phyloP scores from a whole-genome alignment of 2,888 invertebrate genomes.

The Mactromeris polynyma region DNA sequence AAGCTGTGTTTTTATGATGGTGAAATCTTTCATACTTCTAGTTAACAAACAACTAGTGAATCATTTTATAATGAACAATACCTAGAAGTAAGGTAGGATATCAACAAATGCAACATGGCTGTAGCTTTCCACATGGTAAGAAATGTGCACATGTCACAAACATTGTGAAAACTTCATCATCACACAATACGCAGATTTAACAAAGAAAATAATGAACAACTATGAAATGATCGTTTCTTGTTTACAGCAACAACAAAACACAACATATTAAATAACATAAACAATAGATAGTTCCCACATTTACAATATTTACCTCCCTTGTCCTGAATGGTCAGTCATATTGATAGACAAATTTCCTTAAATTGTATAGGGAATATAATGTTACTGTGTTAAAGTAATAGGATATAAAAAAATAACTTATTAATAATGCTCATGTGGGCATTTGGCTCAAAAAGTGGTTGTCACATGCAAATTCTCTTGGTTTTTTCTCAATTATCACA shows the following conservation, averaged over 20 bases:
- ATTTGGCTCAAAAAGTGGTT: no score
- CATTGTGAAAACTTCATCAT: not conserved
- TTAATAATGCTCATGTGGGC: no score
- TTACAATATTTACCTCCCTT: no score
- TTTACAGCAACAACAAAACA: constrained; percentile 16
- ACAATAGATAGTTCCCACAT: not conserved
- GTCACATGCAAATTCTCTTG: no score
- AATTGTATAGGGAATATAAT: no score
- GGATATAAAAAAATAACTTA: no score
- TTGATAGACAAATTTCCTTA: no score
- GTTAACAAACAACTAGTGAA: no score
- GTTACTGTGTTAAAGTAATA: not conserved
- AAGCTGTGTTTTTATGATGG: no score
- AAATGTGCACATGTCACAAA: not conserved
- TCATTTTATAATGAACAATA: not conserved
- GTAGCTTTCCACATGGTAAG: not conserved
- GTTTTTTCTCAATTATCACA: no score
- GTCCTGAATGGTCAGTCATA: no score
- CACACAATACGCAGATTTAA: not conserved
- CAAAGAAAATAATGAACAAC: not conserved
- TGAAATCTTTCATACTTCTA: no score
- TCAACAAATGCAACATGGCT: not conserved
- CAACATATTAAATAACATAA: constrained; percentile 13
- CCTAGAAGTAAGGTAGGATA: not conserved
- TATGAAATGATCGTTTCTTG: not conserved